Base-by-base conservation (phyloP, 2,797 vertebrate genomes). In the Sebastes goodei region DNA sequence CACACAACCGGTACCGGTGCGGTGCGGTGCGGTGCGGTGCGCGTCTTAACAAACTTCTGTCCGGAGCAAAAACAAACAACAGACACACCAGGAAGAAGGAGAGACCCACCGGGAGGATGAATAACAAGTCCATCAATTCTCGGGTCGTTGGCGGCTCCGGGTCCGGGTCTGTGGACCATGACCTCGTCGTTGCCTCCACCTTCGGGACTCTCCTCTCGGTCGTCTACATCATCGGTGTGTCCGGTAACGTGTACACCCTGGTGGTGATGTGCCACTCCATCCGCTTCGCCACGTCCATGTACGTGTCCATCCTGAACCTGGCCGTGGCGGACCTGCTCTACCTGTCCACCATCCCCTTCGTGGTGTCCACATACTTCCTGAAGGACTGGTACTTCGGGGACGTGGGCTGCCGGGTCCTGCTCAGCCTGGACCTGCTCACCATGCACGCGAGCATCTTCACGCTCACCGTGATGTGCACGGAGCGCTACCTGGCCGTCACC, bases 361-460 rank as follows among this genome's bases (percentile, higher is more conserved):
- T 98, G 85, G 97, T 97, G 82, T 96, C 97, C 94, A 98, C 97
- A 25, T 97, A 97, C 95, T 96, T 98, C 84, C 94, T 97, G 1
- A 97, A 97, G 92, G 97, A 98, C 96, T 98, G 97, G 97, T 97
- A 97, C 95, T 98, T 98, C 82, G 97, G 97, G 46, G 97, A 97
- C 53, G 93, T 97, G 78, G 97, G 97, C 1, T 98, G 97, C 91
- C 95, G 97, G 89, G 94, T 98, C 57, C 94, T 98, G 79, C 95
- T 98, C 69, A 97, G 97, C 93, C 93, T 98, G 89, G 97, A 98
- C 94, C 95, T 98, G n/a, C 96, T 98, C 78, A 98, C 97, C 93
- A 98, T 98, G 97, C 97, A 98, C 85, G 97, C 97, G 75, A 97
- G 97, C 95, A 97, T 98, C 93, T 98, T 98, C 90, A 98, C 97